A percentile compares a stretch with the other conserved stretches of the same genome.
Conservation (phyloP, 2,797 vertebrate species). For the Sebastes diploproa region DNA sequence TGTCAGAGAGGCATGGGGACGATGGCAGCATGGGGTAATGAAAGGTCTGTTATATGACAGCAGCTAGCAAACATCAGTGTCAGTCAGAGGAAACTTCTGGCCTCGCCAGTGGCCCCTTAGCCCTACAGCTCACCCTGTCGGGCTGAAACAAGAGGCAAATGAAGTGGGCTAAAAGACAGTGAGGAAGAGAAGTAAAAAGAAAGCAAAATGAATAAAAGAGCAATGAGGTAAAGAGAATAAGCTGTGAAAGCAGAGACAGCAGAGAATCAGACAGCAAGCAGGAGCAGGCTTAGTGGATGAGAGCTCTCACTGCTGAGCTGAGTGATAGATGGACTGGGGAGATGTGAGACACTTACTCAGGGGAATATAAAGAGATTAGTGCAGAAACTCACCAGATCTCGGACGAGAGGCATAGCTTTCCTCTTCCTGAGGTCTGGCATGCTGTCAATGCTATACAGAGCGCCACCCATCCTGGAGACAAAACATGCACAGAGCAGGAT, state of each 20-base stretch:
- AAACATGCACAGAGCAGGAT: slow-evolving; percentile 19
- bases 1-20: background rate
- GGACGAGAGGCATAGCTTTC: slow-evolving; percentile 97
- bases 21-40: background rate
- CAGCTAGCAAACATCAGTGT: slow-evolving; percentile 17
- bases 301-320: slow-evolving; percentile 1
- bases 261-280: slow-evolving; percentile 6
- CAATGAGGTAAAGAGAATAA: background rate
- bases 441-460: slow-evolving; percentile 99
- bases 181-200: background rate
- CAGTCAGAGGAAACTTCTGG: slow-evolving; percentile 33
- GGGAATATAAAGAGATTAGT: slow-evolving; percentile 43
- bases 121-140: slow-evolving; percentile 5
- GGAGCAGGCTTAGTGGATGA: background rate
- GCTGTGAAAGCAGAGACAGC: background rate
- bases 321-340: slow-evolving; percentile 30
- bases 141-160: slow-evolving; percentile 10
- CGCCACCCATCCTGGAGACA: slow-evolving; percentile 91
- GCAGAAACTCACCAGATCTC: slow-evolving; percentile 93
- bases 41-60: slow-evolving; percentile 31
- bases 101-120: background rate
- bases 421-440: slow-evolving; percentile 99
- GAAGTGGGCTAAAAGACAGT: slow-evolving; percentile 14
- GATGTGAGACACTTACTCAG: slow-evolving; percentile 36
- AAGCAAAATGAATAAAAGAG: background rate